phyloP scores from a whole-genome alignment of 2,888 invertebrate species.

The Dynastes maya region DNA sequence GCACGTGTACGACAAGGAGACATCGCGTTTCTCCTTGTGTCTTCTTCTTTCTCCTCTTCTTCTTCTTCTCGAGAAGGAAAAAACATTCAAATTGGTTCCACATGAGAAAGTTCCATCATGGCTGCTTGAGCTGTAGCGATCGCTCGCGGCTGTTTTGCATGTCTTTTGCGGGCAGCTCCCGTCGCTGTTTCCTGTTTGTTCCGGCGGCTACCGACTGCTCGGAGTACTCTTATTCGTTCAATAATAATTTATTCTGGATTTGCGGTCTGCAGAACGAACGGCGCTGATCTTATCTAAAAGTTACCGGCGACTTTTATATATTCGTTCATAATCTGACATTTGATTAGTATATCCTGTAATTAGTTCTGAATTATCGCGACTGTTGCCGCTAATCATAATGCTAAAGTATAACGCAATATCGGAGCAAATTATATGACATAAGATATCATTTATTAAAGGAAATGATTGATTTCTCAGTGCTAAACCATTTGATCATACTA shows the following conservation, averaged over 20 bases:
- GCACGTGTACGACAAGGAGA: conserved; percentile 25
- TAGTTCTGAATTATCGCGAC: conserved; percentile 1
- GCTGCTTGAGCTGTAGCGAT: conserved; percentile 58
- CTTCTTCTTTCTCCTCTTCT: conserved; percentile 13
- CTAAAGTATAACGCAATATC: no score
- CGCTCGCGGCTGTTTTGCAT: conserved; percentile 63
- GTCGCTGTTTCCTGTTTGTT: conserved; percentile 58
- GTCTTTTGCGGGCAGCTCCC: conserved; percentile 61
- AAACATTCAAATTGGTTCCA: conserved; percentile 64
- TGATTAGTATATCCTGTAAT: conserved; percentile 24
- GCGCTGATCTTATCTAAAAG: conserved; percentile 21
- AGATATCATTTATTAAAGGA: background rate
- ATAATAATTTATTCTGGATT: conserved; percentile 52
- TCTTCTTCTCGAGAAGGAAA: conserved; percentile 29
- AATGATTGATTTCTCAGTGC: background rate
- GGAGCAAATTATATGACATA: background rate
- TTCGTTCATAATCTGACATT: conserved; percentile 24
- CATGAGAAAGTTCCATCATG: conserved; percentile 64
- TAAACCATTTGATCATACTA: no score
- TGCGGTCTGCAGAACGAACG: conserved; percentile 4
- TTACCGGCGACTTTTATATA: conserved; percentile 24
- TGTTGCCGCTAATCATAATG: background rate
- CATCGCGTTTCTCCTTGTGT: background rate
- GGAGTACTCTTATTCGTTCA: conserved; percentile 40
- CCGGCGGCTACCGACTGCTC: conserved; percentile 51